Percentiles rank a stretch among this genome's conserved stretches.
Conservation (phyloP, 2,888 invertebrate genomes). For the Melipona bicolor region DNA sequence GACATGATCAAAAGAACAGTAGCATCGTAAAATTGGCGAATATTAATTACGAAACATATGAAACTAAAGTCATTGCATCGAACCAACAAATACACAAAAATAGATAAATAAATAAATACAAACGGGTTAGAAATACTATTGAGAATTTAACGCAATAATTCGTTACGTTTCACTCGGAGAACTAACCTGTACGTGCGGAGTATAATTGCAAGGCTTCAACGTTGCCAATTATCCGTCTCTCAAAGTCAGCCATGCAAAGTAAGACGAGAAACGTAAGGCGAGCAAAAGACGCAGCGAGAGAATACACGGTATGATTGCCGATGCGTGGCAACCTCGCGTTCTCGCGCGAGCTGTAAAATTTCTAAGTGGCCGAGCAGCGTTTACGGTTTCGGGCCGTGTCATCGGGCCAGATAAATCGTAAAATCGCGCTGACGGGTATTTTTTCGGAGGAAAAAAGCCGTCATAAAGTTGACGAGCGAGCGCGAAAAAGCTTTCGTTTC, state of each 20-base stretch:
- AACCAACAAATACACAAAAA: neutral
- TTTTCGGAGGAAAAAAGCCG: slow-evolving; percentile 26
- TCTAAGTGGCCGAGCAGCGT: slow-evolving; percentile 25
- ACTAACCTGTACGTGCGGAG: neutral
- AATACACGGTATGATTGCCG: too few species aligned
- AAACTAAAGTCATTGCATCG: too few species aligned
- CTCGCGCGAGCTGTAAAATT: slow-evolving; percentile 34
- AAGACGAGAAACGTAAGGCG: neutral
- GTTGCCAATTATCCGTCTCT: neutral
- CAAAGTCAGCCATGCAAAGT: neutral
- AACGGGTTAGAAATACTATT: neutral
- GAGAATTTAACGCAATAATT: neutral
- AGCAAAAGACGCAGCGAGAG: neutral
- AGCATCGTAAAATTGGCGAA: too few species aligned
- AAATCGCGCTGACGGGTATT: slow-evolving; percentile 37
- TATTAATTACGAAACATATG: too few species aligned
- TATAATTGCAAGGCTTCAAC: neutral
- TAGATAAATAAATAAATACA: neutral
- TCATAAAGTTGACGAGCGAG: slow-evolving; percentile 42
- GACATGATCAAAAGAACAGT: too few species aligned
- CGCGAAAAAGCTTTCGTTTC: slow-evolving; percentile 24
- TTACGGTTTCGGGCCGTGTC: slow-evolving; percentile 8
- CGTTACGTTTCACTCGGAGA: neutral
- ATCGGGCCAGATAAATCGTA: slow-evolving; percentile 37
- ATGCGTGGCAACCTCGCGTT: neutral